Base-by-base conservation (phyloP, 2,888 invertebrate species). In the Minunthozetes semirufus region DNA sequence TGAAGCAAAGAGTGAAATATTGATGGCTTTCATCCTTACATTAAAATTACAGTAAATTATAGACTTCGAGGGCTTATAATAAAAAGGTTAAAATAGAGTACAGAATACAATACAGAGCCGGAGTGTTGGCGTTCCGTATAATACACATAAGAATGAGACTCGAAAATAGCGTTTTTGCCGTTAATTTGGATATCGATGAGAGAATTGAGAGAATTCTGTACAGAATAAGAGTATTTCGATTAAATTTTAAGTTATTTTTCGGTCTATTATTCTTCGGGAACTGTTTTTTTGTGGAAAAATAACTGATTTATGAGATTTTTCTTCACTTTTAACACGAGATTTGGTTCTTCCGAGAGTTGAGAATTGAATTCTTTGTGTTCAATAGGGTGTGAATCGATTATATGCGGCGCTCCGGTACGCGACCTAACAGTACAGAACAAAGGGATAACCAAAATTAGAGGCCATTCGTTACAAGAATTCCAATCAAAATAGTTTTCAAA, bases 381-480 rank as follows among this genome's bases (percentile, higher is more conserved):
- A 94, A 85, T 94, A 94, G 82, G 94, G 94, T 85, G 94, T 89
- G 86, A 94, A 94, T 86, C 94, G 89, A 87, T 93, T 94, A 88
- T 93, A 94, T 81, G 93, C 91, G 85, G 93, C 91, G 86, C 94
- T 89, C 85, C 94, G 94, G 81, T 94, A 91, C 80, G 93, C 78
- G 72, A 80, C 91, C 93, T 93, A 87, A 42, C 93, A 94, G 81
- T 94, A 91, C 80, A 93, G 78, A 72, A 80, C 91, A 93, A 93
- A 87, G 56, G 63, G 71, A 53, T 19, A 56, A 50, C 1, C 13
- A 25, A 56, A 25, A 25, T 13, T 22, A 56, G 25, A 56, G 25
- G n/a, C 50, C 13, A 19, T 50, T 50, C n/a, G n/a, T 56, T 56
- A 22, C 5, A 22, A 56, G 13, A 19, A 56, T 22, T 22, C 25